Conservation (phyloP, 2,888 invertebrate species). For the Clunio marinus region DNA sequence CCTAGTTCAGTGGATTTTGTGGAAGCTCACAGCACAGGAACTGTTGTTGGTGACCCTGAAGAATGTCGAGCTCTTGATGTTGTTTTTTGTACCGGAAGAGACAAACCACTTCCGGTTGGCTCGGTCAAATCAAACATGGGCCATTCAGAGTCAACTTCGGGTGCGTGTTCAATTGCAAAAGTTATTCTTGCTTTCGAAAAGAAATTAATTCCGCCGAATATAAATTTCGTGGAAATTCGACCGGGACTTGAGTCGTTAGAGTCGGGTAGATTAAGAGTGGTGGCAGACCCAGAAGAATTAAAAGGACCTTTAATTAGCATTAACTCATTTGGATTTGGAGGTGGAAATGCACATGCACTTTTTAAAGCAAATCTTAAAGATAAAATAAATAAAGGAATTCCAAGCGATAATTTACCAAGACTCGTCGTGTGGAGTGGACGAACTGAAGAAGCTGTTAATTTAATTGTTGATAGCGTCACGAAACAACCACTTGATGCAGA, state of each 20-base stretch:
- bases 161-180: constrained; percentile 78
- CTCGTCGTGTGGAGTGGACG: constrained; percentile 73
- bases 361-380: constrained; percentile 44
- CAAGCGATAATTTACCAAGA: constrained; percentile 65
- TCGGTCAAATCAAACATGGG: constrained; percentile 93
- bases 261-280: constrained; percentile 64
- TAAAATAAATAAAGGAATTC: constrained; percentile 56
- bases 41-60: constrained; percentile 84
- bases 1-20: constrained; percentile 70
- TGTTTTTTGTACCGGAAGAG: constrained; percentile 70
- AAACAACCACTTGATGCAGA: constrained; percentile 61
- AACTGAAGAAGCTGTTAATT: constrained; percentile 68
- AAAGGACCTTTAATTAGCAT: constrained; percentile 72
- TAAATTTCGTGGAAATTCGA: constrained; percentile 67
- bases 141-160: constrained; percentile 83
- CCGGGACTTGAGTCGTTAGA: constrained; percentile 59
- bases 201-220: constrained; percentile 77
- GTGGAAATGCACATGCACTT: constrained; percentile 64
- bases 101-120: constrained; percentile 74
- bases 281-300: constrained; percentile 67
- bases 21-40: constrained; percentile 84
- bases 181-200: constrained; percentile 76
- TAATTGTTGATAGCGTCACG: constrained; percentile 61
- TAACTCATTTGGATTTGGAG: constrained; percentile 93
- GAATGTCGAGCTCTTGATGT: constrained; percentile 80